Evolutionary conservation across 2,113 vertebrate species (phyloP), one percentile per base, ranked within the genome.

Genomic region (Anthoscopus minutus): DNA sequence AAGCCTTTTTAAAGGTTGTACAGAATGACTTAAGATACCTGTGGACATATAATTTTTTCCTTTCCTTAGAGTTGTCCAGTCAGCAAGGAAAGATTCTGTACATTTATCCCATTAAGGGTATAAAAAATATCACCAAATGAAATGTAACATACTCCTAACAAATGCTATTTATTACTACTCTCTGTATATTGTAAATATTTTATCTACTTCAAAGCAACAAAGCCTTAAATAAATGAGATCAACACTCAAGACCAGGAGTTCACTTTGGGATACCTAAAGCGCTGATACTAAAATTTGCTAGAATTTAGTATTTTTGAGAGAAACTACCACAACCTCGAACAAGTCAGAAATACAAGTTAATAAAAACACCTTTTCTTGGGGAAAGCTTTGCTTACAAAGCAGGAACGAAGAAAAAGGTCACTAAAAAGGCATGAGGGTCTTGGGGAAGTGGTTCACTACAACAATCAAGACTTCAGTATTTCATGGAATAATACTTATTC

Each of bases 331-430:
- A 45, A 65, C 19, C 40, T 82, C 70, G 89, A 74, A 61, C 5
- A 33, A 50, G 70, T 56, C 14, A 69, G 23, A 53, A 72, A 57
- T 8, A 15, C 0, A 1, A 48, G 17, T 71, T 57, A 86, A 31
- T 44, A 86, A 64, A 71, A 92, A 66, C 64, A 89, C 11, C 14
- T 72, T 22, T 69, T 38, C 50, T 38, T 31, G 57, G 5, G 27
- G 62, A 76, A 85, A 50, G 18, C 13, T 90, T 86, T 94, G 83
- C 40, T 81, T 69, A 56, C 23, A n/a, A 19, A 25, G 60, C 65
- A 86, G 35, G 94, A 86, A 73, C 24, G n/a, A 70, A 78, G n/a
- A 35, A 90, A 80, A n/a, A 54, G 20, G 37, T 88, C 38, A 51
- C 51, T 71, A 89, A 66, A 40, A 86, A 74, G 25, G 13, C 35